Evolutionary conservation across 1,140 invertebrate species (phyloP).

Genomic region (Trichomalopsis sarcophagae): DNA sequence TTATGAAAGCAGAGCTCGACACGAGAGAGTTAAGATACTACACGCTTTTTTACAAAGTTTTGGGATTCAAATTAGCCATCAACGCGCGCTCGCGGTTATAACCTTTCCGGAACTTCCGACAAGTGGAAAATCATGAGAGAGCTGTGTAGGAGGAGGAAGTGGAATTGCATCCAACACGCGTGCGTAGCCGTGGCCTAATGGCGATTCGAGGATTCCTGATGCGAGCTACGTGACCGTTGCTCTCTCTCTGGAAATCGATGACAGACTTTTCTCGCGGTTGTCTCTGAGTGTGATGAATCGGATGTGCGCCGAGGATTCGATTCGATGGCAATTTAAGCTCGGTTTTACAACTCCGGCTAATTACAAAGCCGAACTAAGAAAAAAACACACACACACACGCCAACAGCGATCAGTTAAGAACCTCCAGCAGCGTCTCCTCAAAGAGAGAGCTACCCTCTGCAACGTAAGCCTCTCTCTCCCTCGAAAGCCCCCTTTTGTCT

Average conservation of each 20-base stretch:
- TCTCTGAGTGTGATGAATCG: not conserved
- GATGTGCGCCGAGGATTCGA: no score
- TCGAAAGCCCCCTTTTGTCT: not conserved
- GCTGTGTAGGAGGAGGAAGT: not conserved
- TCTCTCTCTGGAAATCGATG: not conserved
- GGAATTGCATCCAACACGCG: not conserved
- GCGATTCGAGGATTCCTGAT: constrained; percentile 9
- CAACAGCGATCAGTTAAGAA: no score
- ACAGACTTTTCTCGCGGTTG: not conserved
- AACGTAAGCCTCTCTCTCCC: not conserved
- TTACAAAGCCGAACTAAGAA: no score
- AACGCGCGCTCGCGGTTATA: not conserved
- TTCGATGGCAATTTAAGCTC: no score
- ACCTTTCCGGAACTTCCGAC: not conserved
- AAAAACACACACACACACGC: no score
- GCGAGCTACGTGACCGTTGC: constrained; percentile 4
- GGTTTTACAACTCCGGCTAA: no score
- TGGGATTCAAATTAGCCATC: not conserved
- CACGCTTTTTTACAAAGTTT: not conserved
- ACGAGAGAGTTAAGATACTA: not conserved
- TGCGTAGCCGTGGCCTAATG: not conserved
- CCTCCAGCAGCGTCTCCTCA: no score
- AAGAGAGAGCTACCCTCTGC: no score
- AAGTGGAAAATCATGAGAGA: constrained; percentile 18
- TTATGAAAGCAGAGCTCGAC: no score